Evolutionary conservation across 2,113 vertebrate genomes (phyloP).

Genomic region (Stigmatopora argus): DNA sequence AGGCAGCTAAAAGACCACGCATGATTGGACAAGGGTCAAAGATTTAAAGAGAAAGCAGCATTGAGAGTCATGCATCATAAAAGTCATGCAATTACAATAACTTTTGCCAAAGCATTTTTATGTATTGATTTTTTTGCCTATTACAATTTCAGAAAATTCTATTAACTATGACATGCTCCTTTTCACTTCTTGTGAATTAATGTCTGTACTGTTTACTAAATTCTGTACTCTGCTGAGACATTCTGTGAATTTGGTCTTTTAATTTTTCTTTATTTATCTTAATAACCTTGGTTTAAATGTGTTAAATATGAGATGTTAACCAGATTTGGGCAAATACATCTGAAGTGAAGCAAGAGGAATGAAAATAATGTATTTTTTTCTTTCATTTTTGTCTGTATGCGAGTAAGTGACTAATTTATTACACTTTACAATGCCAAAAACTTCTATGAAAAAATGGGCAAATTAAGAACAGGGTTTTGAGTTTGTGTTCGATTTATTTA

Average conservation of each 20-base stretch:
- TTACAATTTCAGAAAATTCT: not conserved
- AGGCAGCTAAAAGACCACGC: constrained; percentile 33
- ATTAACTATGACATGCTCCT: not conserved
- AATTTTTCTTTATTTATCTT: not conserved
- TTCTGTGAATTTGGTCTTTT: not conserved
- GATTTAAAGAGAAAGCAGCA: constrained; percentile 17
- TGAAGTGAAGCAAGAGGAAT: too few relatives aligned
- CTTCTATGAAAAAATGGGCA: too few relatives aligned
- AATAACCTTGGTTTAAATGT: not conserved
- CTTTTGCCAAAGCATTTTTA: not conserved
- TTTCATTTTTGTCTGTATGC: too few relatives aligned
- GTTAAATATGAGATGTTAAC: too few relatives aligned
- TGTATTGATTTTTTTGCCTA: not conserved
- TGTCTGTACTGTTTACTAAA: too few relatives aligned
- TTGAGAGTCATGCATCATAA: not conserved
- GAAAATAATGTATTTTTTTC: too few relatives aligned
- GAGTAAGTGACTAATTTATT: too few relatives aligned
- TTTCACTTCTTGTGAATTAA: not conserved
- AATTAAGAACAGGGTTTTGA: too few relatives aligned
- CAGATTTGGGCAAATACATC: too few relatives aligned
- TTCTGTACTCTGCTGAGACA: not conserved
- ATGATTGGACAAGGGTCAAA: constrained; percentile 37
- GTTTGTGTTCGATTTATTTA: too few relatives aligned
- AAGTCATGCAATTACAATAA: not conserved
- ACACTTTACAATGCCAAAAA: too few relatives aligned